These are phyloP conservation scores for Solenodon paradoxus DNA, from an alignment of 2,113 vertebrate genomes.

Conservation along the genomic window DNA sequence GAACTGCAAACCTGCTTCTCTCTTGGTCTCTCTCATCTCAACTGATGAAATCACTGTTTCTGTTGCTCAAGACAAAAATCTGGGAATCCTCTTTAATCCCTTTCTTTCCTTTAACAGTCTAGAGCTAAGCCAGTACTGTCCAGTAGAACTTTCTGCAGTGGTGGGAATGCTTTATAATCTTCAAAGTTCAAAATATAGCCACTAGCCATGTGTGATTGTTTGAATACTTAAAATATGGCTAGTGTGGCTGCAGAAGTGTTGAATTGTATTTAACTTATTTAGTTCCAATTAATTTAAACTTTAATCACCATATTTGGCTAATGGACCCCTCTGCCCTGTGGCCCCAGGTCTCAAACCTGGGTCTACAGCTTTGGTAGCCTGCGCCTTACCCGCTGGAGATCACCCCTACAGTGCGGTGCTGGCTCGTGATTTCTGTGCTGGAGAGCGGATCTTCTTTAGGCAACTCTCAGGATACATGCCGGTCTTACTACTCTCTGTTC, in stretches of 20 bases:
- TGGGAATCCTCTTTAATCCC: not conserved
- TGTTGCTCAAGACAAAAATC: not conserved
- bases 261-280: not conserved
- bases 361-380: no score
- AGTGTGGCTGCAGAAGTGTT: not conserved
- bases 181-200: not conserved
- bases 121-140: not conserved
- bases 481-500: not conserved
- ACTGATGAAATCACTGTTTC: not conserved
- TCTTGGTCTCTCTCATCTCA: not conserved
- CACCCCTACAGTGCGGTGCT: no score
- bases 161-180: not conserved
- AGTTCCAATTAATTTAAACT: not conserved
- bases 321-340: no score
- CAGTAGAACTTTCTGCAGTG: not conserved
- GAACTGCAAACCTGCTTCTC: not conserved
- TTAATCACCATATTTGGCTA: not conserved
- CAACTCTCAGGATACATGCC: not conserved
- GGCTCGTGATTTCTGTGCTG: no score
- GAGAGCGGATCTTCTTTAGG: not conserved
- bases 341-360: no score
- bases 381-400: no score
- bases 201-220: not conserved
- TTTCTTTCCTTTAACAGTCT: not conserved
- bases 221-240: not conserved